Evolutionary conservation across 2,888 invertebrate species (phyloP), one percentile per base, ranked within the genome.

Genomic region (Pseudococcus longispinus): DNA sequence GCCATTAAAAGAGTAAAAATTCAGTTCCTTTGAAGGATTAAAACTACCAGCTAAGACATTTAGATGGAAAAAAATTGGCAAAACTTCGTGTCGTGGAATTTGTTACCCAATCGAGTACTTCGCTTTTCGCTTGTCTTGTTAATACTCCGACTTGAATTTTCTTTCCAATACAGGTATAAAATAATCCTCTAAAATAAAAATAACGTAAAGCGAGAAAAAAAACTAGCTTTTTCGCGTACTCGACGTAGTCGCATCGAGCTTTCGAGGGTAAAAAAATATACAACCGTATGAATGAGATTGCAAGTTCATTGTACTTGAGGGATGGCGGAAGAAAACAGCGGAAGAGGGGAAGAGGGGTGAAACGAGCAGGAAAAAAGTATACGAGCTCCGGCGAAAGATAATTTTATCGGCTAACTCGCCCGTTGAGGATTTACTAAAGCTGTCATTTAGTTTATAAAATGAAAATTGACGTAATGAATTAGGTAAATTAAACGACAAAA

Each of bases 401-500:
- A 80, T 80, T 80, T 80, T 80, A 37, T 80, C 77, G 77, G 77
- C 29, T 80, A 80, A 80, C 42, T 80, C 42, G 77, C 20, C 37
- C 77, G 77, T 42, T 80, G 32, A 42, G 77, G 42, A 80, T 80
- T 80, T 80, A 42, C 77, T 20, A 42, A 42, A 80, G 77, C 77
- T 80, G 77, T 80, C 77, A 80, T 42, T 70, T 70, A 70, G 77
- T 80, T 80, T 80, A 80, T 80, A 42, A 80, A 80, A 80, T 80
- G 77, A 80, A 80, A 80, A 80, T 80, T 80, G 77, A 80, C 77
- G 77, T 80, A 80, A 80, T 80, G 77, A 80, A 80, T 80, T 80
- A 42, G 37, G 77, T 80, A 80, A 80, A 80, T 80, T 80, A 80
- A 80, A 42, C 60, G 60, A 60, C 60, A 23, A 60, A 60, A 60